Conservation (phyloP, 2,888 invertebrate species). For the Agrenia bidenticulata region DNA sequence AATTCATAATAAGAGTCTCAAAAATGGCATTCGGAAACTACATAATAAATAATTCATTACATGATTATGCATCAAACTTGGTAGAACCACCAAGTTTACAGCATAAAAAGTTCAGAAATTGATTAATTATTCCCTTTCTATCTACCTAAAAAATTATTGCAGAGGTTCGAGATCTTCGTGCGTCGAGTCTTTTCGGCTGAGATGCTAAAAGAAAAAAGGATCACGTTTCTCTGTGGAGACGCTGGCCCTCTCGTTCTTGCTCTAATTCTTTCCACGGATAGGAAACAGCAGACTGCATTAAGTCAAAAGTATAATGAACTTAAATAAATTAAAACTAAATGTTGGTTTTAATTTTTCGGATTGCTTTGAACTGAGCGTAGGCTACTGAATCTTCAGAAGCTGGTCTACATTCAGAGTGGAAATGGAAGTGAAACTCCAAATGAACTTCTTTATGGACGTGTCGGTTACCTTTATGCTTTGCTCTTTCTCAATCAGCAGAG, state of each 20-base stretch:
- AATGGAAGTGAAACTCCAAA: slow-evolving; percentile 65
- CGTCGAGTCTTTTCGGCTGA: slow-evolving; percentile 56
- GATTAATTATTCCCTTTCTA: not conserved
- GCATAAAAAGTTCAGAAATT: not conserved
- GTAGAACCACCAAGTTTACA: not conserved
- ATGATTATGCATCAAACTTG: too few species aligned
- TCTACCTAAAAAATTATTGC: too few species aligned
- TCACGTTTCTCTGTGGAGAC: slow-evolving; percentile 71
- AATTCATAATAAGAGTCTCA: too few species aligned
- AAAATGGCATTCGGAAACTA: too few species aligned
- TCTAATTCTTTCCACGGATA: slow-evolving; percentile 63
- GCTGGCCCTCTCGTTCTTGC: slow-evolving; percentile 67
- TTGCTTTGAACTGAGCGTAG: too few species aligned
- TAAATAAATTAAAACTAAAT: not conserved
- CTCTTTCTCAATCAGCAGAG: slow-evolving; percentile 66
- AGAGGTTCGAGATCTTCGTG: slow-evolving; percentile 60
- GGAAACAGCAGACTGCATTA: slow-evolving; percentile 56
- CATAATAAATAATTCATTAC: too few species aligned
- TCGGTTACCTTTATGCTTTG: slow-evolving; percentile 77
- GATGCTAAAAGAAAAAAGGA: slow-evolving; percentile 58
- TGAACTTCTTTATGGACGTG: slow-evolving; percentile 81
- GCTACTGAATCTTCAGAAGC: slow-evolving; percentile 61
- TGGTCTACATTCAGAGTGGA: slow-evolving; percentile 58
- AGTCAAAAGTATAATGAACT: slow-evolving; percentile 57
- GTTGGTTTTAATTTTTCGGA: not conserved